Conservation (phyloP, 2,888 invertebrate species). For the Serripes groenlandicus region DNA sequence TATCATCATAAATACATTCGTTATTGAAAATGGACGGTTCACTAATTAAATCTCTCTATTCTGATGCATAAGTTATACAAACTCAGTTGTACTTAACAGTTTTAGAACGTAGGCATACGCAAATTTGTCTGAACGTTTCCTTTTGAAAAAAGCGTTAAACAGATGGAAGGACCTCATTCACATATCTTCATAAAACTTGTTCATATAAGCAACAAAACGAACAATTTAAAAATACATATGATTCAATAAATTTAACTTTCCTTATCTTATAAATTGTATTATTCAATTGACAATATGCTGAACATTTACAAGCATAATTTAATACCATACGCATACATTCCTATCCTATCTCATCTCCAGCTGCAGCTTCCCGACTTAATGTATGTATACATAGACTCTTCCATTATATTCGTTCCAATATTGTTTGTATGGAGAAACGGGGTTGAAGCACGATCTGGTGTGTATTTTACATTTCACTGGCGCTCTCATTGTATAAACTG, state of each 20-base stretch:
- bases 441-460: slow-evolving; percentile 25
- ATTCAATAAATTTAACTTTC: neutral
- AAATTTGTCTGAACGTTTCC: slow-evolving; percentile 19
- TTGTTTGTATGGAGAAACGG: slow-evolving; percentile 25
- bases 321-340: slow-evolving; percentile 39
- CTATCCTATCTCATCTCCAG: slow-evolving; percentile 54
- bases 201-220: slow-evolving; percentile 4
- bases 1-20: neutral
- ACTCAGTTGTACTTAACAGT: slow-evolving; percentile 41
- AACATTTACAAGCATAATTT: slow-evolving; percentile 31
- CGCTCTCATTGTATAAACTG: slow-evolving; percentile 23
- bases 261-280: slow-evolving; percentile 14
- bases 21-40: neutral
- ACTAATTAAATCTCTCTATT: neutral
- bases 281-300: slow-evolving; percentile 30
- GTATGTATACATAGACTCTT: slow-evolving; percentile 37
- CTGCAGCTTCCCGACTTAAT: slow-evolving; percentile 36
- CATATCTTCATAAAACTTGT: neutral
- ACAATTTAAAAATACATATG: neutral
- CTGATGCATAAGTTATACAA: slow-evolving; percentile 1
- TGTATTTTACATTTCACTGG: slow-evolving; percentile 38
- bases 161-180: slow-evolving; percentile 16
- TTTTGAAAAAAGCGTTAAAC: slow-evolving; percentile 10
- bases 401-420: slow-evolving; percentile 38
- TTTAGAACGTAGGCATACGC: slow-evolving; percentile 28